Conservation (phyloP, 2,797 vertebrate species). For the Heteromormyrus szaboi region DNA sequence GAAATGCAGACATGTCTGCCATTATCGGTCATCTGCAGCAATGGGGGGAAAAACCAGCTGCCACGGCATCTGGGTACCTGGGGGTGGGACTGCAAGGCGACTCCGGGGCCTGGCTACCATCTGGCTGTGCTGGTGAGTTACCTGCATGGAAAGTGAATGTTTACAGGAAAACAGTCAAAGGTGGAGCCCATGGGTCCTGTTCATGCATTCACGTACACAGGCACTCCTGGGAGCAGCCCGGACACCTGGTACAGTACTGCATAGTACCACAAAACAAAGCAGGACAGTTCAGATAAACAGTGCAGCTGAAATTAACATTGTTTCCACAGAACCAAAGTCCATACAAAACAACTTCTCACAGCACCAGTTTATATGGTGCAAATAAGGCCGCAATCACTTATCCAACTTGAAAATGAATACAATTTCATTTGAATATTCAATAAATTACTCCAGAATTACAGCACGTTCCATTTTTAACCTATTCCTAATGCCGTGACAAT, state of each 20-base stretch:
- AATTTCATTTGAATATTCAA: neutral
- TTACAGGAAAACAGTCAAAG: neutral
- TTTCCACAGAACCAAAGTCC: neutral
- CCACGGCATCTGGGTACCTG: conserved; percentile 38
- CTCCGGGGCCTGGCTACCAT: conserved; percentile 36
- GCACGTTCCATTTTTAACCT: neutral
- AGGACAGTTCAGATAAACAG: neutral
- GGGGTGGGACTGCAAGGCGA: conserved; percentile 30
- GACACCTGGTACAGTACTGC: neutral
- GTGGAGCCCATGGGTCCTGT: neutral
- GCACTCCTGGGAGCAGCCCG: neutral
- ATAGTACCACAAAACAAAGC: neutral
- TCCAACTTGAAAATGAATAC: neutral
- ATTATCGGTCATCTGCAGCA: neutral
- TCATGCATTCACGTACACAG: neutral
- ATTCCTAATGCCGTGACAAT: neutral
- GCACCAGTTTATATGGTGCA: neutral
- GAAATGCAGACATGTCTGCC: neutral
- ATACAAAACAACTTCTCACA: neutral
- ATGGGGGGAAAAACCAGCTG: neutral
- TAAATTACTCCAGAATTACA: neutral
- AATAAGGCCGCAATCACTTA: neutral
- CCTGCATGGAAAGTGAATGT: conserved; percentile 9
- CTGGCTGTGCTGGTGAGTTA: conserved; percentile 12
- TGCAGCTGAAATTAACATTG: neutral